Base-by-base conservation (phyloP, 2,113 vertebrate genomes). In the Chamaetylas fuelleborni region DNA sequence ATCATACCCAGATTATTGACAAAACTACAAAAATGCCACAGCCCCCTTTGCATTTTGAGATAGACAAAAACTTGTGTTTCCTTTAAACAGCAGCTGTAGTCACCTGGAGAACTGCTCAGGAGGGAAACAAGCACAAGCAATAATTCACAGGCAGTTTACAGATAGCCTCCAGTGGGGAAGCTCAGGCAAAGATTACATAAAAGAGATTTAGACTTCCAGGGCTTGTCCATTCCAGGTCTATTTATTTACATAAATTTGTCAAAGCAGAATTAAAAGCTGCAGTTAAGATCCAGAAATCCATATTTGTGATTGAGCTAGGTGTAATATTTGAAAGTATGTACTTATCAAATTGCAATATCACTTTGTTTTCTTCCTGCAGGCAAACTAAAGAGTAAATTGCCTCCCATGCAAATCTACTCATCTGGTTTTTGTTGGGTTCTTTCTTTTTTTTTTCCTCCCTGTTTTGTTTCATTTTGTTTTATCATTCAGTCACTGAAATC, bases 231-330 rank as follows among this genome's bases (percentile, higher is more conserved):
- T 96, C 66, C 84, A 34, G 57, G 36, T 60, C 96, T 93, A 43
- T 95, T 95, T 92, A 88, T 95, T 97, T 96, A 90, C 92, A 80
- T 78, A 88, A 64, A 96, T 96, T 97, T 94, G 66, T 95, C 93
- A 92, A 94, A 86, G 71, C 15, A 70, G 65, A 89, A 95, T 95
- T 94, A 96, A 95, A 94, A 95, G 87, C 81, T 51, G 57, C 48
- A 76, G 73, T 84, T 91, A 71, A 78, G 66, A 92, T 91, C 42
- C 61, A 76, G 58, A 88, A 84, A 66, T 56, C 80, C 25, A 1
- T 82, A 60, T 81, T 79, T 83, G 64, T 53, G 66, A 85, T 72
- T 61, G 64, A 90, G 66, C 24, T 73, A 76, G 69, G 78, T 92
- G 77, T 61, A 72, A 50, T 79, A 51, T 54, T 50, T 84, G 74